Evolutionary conservation across 2,797 vertebrate species (phyloP).

Genomic region (Rhabdomys pumilio): DNA sequence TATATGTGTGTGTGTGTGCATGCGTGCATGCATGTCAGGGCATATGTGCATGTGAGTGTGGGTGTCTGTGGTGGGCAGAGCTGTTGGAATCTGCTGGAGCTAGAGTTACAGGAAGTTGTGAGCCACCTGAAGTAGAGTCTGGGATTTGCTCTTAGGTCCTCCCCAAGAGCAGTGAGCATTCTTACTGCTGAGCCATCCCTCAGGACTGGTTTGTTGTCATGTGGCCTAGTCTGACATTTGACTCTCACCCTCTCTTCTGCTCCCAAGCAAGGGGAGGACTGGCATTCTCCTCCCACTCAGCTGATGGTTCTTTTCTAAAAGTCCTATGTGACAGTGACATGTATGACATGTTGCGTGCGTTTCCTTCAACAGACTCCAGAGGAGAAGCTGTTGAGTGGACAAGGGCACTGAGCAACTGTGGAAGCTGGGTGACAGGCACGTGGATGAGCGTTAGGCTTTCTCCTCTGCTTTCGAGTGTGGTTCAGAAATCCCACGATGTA

Average conservation of each 20-base stretch:
- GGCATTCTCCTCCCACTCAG: background rate
- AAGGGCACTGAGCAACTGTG: rapidly evolving
- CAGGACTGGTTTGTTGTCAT: no score
- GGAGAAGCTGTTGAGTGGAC: background rate
- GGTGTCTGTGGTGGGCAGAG: background rate
- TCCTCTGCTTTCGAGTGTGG: background rate
- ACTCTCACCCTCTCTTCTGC: background rate
- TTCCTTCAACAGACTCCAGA: background rate
- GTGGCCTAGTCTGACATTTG: background rate
- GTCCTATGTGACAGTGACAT: background rate
- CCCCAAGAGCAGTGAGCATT: background rate
- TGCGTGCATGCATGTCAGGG: no score
- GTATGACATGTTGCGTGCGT: background rate
- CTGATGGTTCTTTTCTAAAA: background rate
- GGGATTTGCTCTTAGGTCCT: background rate
- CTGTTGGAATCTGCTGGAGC: background rate
- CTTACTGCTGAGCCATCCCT: background rate
- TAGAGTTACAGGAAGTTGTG: background rate
- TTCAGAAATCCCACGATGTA: background rate
- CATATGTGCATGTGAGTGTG: background rate
- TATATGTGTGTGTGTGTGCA: background rate
- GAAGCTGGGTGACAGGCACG: background rate
- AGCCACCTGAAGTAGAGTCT: background rate
- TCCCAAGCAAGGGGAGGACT: background rate
- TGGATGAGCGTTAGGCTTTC: background rate